Evolutionary conservation across 2,888 invertebrate genomes (phyloP).

Genomic region (Eupithecia exiguata): DNA sequence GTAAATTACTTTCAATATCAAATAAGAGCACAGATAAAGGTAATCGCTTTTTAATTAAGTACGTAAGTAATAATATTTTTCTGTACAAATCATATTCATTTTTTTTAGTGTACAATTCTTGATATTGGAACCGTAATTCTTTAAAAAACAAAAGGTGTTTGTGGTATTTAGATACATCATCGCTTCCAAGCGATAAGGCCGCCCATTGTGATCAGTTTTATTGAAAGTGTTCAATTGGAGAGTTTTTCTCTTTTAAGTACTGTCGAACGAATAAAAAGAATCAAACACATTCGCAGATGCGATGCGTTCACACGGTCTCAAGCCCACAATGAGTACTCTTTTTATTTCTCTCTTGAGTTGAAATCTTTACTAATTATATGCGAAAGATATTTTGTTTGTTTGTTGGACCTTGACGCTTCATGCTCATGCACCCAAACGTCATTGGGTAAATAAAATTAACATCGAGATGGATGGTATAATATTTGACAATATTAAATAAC

Average conservation of each 20-base stretch:
- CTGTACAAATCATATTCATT: too few relatives aligned
- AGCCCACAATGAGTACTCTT: background rate
- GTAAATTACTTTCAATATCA: background rate
- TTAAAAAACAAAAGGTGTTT: too few relatives aligned
- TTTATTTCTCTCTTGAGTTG: constrained; percentile 2
- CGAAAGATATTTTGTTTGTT: background rate
- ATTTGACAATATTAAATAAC: too few relatives aligned
- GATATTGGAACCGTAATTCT: too few relatives aligned
- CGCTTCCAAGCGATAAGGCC: too few relatives aligned
- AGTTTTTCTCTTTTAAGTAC: background rate
- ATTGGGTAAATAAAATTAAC: too few relatives aligned
- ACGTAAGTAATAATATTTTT: background rate
- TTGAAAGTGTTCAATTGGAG: background rate
- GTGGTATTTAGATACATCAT: too few relatives aligned
- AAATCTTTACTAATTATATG: constrained; percentile 12
- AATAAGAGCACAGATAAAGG: background rate
- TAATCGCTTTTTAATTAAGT: background rate
- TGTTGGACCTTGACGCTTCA: background rate
- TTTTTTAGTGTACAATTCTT: too few relatives aligned
- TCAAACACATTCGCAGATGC: background rate
- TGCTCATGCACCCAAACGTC: background rate
- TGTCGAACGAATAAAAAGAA: background rate
- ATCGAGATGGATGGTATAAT: too few relatives aligned
- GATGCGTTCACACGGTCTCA: background rate
- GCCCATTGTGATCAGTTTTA: background rate